These are phyloP conservation scores for Tipula unca DNA, from an alignment of 2,888 invertebrate genomes.

Conservation along the genomic window DNA sequence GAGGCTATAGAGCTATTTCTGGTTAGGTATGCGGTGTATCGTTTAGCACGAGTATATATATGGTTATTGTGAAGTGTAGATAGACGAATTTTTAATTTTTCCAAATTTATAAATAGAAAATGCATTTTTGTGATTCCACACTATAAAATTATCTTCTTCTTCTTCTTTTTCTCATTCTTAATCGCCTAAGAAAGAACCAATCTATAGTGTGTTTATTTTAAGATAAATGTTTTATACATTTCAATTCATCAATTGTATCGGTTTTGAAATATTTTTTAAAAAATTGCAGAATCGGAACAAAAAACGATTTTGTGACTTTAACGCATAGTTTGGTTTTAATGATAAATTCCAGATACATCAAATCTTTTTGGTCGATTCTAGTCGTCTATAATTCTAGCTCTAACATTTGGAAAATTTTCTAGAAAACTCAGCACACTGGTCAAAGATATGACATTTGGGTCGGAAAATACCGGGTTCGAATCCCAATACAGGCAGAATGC, in stretches of 20 bases:
- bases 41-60: neutral
- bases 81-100: neutral
- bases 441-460: too few species aligned
- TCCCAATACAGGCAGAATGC: too few species aligned
- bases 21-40: neutral
- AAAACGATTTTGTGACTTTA: too few species aligned
- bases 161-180: neutral
- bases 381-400: too few species aligned
- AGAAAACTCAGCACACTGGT: too few species aligned
- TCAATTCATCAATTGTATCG: neutral
- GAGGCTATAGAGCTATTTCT: neutral
- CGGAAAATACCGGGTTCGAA: too few species aligned
- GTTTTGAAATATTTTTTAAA: too few species aligned
- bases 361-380: too few species aligned
- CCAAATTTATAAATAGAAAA: slow-evolving; percentile 8
- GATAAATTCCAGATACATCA: too few species aligned
- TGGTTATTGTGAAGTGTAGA: neutral
- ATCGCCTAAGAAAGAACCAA: neutral
- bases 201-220: neutral
- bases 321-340: too few species aligned
- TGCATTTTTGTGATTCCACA: neutral
- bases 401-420: too few species aligned
- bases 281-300: too few species aligned
- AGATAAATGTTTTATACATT: neutral
- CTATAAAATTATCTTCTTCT: neutral